Evolutionary conservation across 1,140 invertebrate genomes (phyloP).

Genomic region (Tetragonula clypearis): DNA sequence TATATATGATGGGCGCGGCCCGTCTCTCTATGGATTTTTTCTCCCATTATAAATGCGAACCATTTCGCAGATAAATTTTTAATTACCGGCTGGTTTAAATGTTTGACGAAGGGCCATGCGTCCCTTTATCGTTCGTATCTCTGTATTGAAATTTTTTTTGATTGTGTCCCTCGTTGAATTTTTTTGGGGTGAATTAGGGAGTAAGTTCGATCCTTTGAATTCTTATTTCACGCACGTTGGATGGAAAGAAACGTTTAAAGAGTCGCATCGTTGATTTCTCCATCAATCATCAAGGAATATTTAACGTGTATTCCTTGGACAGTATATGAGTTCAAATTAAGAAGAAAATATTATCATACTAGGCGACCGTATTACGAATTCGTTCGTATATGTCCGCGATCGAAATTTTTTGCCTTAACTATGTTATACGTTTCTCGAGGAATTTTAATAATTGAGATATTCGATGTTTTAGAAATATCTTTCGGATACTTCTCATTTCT

Average conservation of each 20-base stretch:
- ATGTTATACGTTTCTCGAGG: neutral
- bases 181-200: neutral
- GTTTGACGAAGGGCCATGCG: neutral
- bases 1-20: slow-evolving; percentile 80
- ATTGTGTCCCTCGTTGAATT: neutral
- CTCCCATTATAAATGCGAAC: slow-evolving; percentile 76
- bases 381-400: neutral
- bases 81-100: slow-evolving; percentile 57
- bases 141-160: neutral
- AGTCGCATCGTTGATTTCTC: neutral
- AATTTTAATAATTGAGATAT: neutral
- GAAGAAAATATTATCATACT: neutral
- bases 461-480: too few species aligned
- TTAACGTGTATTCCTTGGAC: neutral
- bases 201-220: neutral
- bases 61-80: slow-evolving; percentile 68
- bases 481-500: neutral
- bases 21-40: slow-evolving; percentile 78
- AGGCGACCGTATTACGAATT: neutral
- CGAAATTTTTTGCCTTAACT: neutral
- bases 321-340: neutral
- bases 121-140: neutral
- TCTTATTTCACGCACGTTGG: neutral
- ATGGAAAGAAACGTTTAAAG: neutral
- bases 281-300: slow-evolving; percentile 4